Evolutionary conservation across 2,113 vertebrate species (phyloP).

Genomic region (Ailurus styani): DNA sequence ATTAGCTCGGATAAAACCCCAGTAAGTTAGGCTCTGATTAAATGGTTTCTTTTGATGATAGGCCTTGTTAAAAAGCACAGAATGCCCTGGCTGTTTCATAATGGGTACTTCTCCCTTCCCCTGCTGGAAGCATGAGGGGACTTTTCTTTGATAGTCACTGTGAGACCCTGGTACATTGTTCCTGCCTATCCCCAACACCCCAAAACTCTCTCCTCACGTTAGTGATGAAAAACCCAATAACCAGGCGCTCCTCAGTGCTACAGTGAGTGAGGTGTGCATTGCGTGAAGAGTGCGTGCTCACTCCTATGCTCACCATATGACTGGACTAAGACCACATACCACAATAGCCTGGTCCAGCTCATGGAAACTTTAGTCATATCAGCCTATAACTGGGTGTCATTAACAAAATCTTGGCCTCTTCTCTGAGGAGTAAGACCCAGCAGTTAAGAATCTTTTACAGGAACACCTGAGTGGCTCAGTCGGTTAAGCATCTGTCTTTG

Average conservation of each 20-base stretch:
- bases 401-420: not conserved
- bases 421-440: not conserved
- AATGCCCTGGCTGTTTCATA: not conserved
- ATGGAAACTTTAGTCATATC: not conserved
- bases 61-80: not conserved
- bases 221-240: not conserved
- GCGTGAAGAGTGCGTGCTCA: not conserved
- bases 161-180: not conserved
- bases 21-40: not conserved
- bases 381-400: not conserved
- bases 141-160: not conserved
- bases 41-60: not conserved
- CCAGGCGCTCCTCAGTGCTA: not conserved
- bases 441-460: not conserved
- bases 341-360: not conserved
- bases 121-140: not conserved
- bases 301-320: not conserved
- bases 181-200: not conserved
- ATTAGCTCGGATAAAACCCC: not conserved
- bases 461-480: too few relatives aligned
- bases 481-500: too few relatives aligned
- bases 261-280: not conserved
- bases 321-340: not conserved
- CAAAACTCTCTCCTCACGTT: not conserved
- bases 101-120: not conserved